Evolutionary conservation across 2,113 vertebrate genomes (phyloP).

Genomic region (Notothenia rossii): DNA sequence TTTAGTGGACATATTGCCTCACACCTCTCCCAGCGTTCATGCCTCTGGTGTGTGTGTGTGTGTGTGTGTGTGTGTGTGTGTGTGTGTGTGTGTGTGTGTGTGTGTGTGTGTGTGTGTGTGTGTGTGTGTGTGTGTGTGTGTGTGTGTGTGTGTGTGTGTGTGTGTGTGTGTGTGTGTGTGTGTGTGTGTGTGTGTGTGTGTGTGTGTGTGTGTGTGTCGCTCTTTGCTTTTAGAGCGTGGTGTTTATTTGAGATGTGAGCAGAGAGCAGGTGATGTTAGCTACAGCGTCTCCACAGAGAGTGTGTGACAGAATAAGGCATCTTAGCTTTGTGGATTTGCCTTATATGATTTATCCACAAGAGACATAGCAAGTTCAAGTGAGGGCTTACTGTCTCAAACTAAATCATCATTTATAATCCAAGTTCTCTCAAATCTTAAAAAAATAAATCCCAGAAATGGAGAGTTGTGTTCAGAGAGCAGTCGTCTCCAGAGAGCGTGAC

Average conservation of each 20-base stretch:
- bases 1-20: neutral
- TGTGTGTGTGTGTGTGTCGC: too few relatives aligned
- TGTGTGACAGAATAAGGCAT: too few relatives aligned
- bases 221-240: slow-evolving; percentile 34
- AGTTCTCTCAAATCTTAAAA: too few relatives aligned
- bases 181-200: slow-evolving; percentile 24
- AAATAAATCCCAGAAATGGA: too few relatives aligned
- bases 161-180: slow-evolving; percentile 9
- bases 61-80: neutral
- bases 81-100: too few relatives aligned
- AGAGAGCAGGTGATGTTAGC: slow-evolving; percentile 15
- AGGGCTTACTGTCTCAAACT: too few relatives aligned
- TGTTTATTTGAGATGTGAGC: slow-evolving; percentile 41
- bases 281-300: too few relatives aligned
- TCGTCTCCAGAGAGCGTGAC: slow-evolving; percentile 5
- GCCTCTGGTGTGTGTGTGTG: neutral
- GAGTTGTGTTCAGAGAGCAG: neutral
- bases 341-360: too few relatives aligned
- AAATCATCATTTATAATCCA: too few relatives aligned
- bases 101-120: slow-evolving; percentile 23
- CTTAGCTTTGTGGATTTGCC: too few relatives aligned
- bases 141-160: slow-evolving; percentile 24
- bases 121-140: slow-evolving; percentile 24
- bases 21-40: neutral
- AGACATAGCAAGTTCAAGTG: too few relatives aligned